Conservation (phyloP, 1,140 invertebrate genomes). For the Berghia stephanieae region DNA sequence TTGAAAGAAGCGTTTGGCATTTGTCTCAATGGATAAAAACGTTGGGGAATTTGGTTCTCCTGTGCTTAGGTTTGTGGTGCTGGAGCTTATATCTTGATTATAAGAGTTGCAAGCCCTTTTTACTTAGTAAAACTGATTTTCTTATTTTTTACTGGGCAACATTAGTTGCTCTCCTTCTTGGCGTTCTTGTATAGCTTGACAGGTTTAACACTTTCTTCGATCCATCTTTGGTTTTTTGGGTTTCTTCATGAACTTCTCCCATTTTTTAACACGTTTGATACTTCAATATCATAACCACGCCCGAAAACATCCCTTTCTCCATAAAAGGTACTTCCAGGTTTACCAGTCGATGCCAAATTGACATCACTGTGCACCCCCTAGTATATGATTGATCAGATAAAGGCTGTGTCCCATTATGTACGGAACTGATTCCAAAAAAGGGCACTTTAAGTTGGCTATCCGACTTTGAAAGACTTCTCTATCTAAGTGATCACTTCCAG, state of each 20-base stretch:
- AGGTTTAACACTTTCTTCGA: conserved; percentile 41
- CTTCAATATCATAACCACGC: conserved; percentile 62
- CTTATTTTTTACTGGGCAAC: conserved; percentile 36
- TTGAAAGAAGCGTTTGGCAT: conserved; percentile 49
- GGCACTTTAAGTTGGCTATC: conserved; percentile 54
- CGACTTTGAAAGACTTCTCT: conserved; percentile 55
- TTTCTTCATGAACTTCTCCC: conserved; percentile 59
- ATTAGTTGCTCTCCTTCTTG: conserved; percentile 34
- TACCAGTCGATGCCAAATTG: conserved; percentile 22
- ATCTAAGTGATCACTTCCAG: conserved; percentile 35
- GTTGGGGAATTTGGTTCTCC: conserved; percentile 46
- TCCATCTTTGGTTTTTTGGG: no score
- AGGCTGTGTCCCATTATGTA: conserved; percentile 35
- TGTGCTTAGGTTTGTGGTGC: neutral
- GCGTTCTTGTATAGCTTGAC: conserved; percentile 38
- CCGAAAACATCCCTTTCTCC: conserved; percentile 60
- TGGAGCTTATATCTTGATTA: neutral
- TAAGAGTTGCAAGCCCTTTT: neutral
- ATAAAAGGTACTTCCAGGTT: conserved; percentile 31
- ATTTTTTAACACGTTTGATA: conserved; percentile 59
- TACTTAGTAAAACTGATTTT: conserved; percentile 34
- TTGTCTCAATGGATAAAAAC: conserved; percentile 50
- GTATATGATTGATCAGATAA: conserved; percentile 27
- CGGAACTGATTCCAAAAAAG: no score
- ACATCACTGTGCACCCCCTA: conserved; percentile 33